Evolutionary conservation across 2,888 invertebrate species (phyloP).

Genomic region (Clivina fossor): DNA sequence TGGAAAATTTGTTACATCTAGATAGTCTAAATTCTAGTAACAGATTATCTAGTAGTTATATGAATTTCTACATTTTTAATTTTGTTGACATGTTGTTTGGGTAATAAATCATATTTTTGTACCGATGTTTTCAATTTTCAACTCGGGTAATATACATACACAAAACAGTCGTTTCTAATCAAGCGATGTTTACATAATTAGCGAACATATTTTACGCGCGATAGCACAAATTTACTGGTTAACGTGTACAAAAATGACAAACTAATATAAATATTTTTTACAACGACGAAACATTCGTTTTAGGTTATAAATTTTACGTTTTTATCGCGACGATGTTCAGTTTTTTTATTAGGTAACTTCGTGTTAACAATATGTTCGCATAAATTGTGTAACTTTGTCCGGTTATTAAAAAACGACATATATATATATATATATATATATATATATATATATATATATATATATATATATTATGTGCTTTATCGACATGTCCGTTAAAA

Average conservation of each 20-base stretch:
- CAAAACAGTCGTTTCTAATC: too few species aligned
- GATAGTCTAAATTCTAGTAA: too few species aligned
- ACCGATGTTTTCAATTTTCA: slow-evolving; percentile 8
- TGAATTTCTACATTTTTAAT: too few species aligned
- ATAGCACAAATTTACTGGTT: too few species aligned
- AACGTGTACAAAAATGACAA: slow-evolving; percentile 18
- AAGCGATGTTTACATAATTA: slow-evolving; percentile 27
- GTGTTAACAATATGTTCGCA: slow-evolving; percentile 31
- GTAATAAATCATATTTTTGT: slow-evolving; percentile 20
- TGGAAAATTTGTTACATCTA: too few species aligned
- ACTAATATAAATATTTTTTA: too few species aligned
- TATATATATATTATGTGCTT: too few species aligned
- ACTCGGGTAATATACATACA: slow-evolving; percentile 8
- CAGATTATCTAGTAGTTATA: too few species aligned
- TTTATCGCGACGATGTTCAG: slow-evolving; percentile 6
- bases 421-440: too few species aligned
- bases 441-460: too few species aligned
- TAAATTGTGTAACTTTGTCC: slow-evolving; percentile 24
- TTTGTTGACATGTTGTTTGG: slow-evolving; percentile 14
- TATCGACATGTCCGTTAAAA: too few species aligned
- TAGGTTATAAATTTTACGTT: slow-evolving; percentile 16
- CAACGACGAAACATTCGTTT: slow-evolving; percentile 10
- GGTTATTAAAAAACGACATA: slow-evolving; percentile 24
- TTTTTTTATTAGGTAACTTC: slow-evolving; percentile 25
- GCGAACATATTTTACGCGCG: slow-evolving; percentile 23